phyloP scores from a whole-genome alignment of 1,140 invertebrate species.

The Camponotus vicinus region DNA sequence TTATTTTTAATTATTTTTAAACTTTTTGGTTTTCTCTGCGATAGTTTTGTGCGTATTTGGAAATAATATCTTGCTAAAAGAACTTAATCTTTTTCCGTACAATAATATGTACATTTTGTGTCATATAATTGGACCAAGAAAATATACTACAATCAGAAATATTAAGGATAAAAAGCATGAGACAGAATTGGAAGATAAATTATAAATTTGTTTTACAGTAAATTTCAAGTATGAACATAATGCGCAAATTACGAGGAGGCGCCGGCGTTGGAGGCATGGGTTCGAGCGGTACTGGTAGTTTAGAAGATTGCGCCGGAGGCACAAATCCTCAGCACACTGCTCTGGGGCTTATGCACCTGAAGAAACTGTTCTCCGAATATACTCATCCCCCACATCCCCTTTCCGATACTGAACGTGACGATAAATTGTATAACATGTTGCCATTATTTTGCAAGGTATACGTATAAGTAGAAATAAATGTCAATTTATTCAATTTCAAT shows the following conservation, averaged over 20 bases:
- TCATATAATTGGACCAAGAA: no score
- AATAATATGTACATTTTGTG: no score
- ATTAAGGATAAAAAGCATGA: no score
- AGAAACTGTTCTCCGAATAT: conserved; percentile 98
- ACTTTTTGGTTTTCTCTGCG: no score
- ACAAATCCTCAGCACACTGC: conserved; percentile 92
- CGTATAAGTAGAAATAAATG: background rate
- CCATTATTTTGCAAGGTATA: conserved; percentile 98
- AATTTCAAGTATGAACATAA: conserved; percentile 91
- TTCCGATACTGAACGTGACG: conserved; percentile 94
- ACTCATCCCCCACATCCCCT: conserved; percentile 94
- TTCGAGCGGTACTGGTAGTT: conserved; percentile 81
- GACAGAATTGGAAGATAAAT: background rate
- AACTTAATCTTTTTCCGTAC: no score
- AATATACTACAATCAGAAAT: no score
- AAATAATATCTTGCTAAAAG: no score
- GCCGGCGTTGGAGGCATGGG: conserved; percentile 84
- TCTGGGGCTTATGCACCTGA: conserved; percentile 97
- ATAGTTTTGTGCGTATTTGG: no score
- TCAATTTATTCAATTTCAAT: background rate
- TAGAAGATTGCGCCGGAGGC: conserved; percentile 85
- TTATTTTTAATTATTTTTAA: no score
- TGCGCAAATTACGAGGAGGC: conserved; percentile 92
- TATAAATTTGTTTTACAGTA: conserved; percentile 65
- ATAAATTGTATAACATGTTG: conserved; percentile 98